phyloP scores from a whole-genome alignment of 1,140 invertebrate species.

The Camponotus vicinus region DNA sequence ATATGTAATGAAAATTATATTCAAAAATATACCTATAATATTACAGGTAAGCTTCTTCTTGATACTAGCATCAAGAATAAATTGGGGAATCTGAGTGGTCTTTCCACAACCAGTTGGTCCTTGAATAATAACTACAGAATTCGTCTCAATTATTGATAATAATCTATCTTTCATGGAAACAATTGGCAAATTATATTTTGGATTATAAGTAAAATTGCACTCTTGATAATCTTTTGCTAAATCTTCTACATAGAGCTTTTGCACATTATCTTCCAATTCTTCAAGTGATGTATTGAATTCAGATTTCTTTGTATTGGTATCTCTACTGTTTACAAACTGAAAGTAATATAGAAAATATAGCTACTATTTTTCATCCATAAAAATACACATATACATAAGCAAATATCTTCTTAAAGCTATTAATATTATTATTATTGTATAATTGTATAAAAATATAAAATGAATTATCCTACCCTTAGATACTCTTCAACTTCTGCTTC shows the following conservation, averaged over 20 bases:
- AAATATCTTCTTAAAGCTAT: neutral
- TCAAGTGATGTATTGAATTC: constrained; percentile 72
- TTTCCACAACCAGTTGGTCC: constrained; percentile 94
- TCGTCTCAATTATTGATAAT: constrained; percentile 88
- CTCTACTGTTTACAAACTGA: constrained; percentile 40
- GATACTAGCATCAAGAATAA: constrained; percentile 92
- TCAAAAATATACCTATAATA: constrained; percentile 87
- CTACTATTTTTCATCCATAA: constrained; percentile 9
- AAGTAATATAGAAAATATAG: constrained; percentile 30
- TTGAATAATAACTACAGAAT: constrained; percentile 93
- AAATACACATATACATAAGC: neutral
- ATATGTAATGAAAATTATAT: neutral
- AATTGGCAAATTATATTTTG: constrained; percentile 72
- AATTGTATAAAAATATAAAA: neutral
- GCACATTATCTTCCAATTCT: constrained; percentile 69
- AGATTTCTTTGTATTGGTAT: constrained; percentile 19
- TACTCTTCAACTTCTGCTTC: constrained; percentile 35
- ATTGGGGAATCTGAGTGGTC: constrained; percentile 96
- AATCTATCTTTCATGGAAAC: constrained; percentile 84
- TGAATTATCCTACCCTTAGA: neutral
- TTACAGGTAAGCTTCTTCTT: constrained; percentile 89
- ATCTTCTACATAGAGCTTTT: constrained; percentile 71
- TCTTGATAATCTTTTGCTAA: constrained; percentile 78
- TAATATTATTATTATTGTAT: neutral
- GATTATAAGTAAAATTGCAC: constrained; percentile 77